These are phyloP conservation scores for Tineola bisselliella DNA, from an alignment of 2,888 invertebrate genomes.

Conservation along the genomic window DNA sequence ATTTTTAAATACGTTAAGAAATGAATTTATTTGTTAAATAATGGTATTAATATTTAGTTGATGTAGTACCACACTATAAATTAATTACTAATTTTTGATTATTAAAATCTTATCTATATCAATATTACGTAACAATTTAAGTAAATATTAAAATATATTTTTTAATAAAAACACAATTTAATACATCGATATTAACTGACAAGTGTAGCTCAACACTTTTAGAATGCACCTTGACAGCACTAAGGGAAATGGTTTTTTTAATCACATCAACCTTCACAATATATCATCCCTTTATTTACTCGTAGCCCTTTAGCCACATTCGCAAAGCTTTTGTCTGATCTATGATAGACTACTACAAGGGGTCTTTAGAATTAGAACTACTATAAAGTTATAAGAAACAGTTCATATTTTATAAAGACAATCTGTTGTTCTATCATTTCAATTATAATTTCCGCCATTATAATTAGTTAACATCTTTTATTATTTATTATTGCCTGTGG, in stretches of 20 bases:
- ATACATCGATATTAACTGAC: slow-evolving; percentile 20
- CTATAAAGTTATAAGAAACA: background rate
- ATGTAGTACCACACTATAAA: too few species aligned
- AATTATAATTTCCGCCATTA: background rate
- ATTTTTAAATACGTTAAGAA: too few species aligned
- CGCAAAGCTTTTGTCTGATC: slow-evolving; percentile 49
- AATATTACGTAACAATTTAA: too few species aligned
- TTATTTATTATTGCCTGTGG: too few species aligned
- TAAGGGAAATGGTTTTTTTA: slow-evolving; percentile 62
- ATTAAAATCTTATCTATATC: too few species aligned
- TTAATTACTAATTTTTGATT: too few species aligned
- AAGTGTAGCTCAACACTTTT: slow-evolving; percentile 28
- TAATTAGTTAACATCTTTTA: too few species aligned
- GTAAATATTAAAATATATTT: too few species aligned
- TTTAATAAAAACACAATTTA: slow-evolving; percentile 19
- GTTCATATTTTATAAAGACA: background rate
- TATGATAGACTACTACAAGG: slow-evolving; percentile 32
- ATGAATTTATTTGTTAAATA: too few species aligned
- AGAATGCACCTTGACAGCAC: slow-evolving; percentile 61
- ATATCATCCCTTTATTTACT: slow-evolving; percentile 65
- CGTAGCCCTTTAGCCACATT: slow-evolving; percentile 38
- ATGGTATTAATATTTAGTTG: too few species aligned
- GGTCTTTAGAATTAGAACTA: slow-evolving; percentile 27
- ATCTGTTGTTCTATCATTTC: background rate
- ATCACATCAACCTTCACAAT: slow-evolving; percentile 59